Percentiles rank a stretch among this genome's conserved stretches.
Evolutionary conservation across 2,888 invertebrate genomes (phyloP).

Genomic region (Hedya salicella): DNA sequence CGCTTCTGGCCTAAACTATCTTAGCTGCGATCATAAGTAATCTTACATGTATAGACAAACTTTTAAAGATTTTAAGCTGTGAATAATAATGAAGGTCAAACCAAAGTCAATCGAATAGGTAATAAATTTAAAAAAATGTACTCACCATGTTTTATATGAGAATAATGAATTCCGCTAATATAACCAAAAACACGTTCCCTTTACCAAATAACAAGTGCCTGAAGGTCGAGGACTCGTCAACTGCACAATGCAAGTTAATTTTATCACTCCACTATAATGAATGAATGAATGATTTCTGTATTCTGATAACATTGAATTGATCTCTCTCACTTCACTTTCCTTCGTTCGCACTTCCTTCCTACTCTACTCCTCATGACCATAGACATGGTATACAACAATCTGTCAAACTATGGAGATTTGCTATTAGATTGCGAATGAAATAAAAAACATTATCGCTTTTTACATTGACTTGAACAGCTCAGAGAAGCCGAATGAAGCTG

Average conservation of each 20-base stretch:
- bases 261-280: background rate
- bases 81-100: constrained; percentile 65
- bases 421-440: too few relatives aligned
- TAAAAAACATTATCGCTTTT: background rate
- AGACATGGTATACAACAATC: constrained; percentile 4
- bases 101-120: constrained; percentile 69
- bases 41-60: background rate
- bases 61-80: constrained; percentile 11
- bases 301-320: background rate
- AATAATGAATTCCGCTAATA: constrained; percentile 31
- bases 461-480: constrained; percentile 8
- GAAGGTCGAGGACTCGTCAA: constrained; percentile 26
- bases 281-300: constrained; percentile 17
- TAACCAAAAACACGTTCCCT: constrained; percentile 32
- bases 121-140: constrained; percentile 45
- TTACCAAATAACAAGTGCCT: constrained; percentile 11
- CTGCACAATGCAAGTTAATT: constrained; percentile 4
- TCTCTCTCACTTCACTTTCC: background rate
- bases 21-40: background rate
- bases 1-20: background rate
- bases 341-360: constrained; percentile 31
- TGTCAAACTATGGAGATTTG: too few relatives aligned
- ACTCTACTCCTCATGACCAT: too few relatives aligned
- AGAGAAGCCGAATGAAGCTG: too few relatives aligned
- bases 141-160: constrained; percentile 66